Evolutionary conservation across 2,888 invertebrate species (phyloP).

Genomic region (Charanyca ferruginea): DNA sequence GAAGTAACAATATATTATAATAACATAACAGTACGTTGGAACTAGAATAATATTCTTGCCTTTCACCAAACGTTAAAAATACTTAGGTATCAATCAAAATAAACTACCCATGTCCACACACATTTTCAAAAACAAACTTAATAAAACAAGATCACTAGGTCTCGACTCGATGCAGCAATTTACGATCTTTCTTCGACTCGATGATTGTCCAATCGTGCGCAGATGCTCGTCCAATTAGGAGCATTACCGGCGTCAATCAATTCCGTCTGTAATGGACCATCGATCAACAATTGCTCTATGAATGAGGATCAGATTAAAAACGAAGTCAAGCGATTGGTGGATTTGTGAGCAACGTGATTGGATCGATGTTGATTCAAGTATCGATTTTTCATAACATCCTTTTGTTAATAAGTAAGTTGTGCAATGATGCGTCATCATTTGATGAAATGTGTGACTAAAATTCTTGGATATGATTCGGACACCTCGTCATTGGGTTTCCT

Average conservation of each 20-base stretch:
- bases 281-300: conserved; percentile 35
- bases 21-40: too few relatives aligned
- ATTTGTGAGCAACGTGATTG: conserved; percentile 5
- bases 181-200: conserved; percentile 17
- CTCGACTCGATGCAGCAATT: conserved; percentile 20
- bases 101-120: too few relatives aligned
- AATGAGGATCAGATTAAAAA: conserved; percentile 56
- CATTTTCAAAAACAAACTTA: conserved; percentile 3
- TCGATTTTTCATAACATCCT: not conserved
- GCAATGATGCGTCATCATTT: not conserved
- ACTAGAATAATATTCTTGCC: too few relatives aligned
- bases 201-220: conserved; percentile 39
- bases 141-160: conserved; percentile 19
- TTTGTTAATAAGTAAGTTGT: not conserved
- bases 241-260: conserved; percentile 54
- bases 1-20: too few relatives aligned
- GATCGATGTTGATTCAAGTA: conserved; percentile 30
- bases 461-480: conserved; percentile 1
- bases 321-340: conserved; percentile 6
- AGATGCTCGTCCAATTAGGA: conserved; percentile 45
- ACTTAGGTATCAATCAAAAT: too few relatives aligned
- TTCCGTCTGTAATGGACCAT: conserved; percentile 46
- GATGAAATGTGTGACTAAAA: conserved; percentile 8
- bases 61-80: too few relatives aligned
- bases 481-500: conserved; percentile 18